Evolutionary conservation across 2,888 invertebrate species (phyloP).

Genomic region (Eugnorisma glareosa): DNA sequence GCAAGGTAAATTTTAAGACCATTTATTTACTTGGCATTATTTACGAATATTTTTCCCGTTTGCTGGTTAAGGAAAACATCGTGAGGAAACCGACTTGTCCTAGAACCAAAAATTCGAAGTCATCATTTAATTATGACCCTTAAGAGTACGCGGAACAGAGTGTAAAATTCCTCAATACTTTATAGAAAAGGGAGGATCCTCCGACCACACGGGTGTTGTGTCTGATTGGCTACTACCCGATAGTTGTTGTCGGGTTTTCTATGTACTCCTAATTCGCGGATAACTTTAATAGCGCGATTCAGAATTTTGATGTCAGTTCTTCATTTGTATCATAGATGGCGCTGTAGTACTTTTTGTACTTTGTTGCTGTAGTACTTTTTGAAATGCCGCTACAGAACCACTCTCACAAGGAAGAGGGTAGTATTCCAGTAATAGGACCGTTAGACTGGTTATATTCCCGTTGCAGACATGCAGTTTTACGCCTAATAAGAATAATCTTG

Average conservation of each 20-base stretch:
- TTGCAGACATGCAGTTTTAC: not conserved
- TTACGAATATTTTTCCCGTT: not conserved
- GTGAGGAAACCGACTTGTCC: not conserved
- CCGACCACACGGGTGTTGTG: not conserved
- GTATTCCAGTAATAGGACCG: not conserved
- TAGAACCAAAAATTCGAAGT: not conserved
- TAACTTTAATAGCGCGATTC: not conserved
- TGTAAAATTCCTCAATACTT: not conserved
- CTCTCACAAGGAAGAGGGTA: no score
- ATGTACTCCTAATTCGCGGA: not conserved
- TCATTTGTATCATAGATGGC: not conserved
- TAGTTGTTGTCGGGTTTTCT: not conserved
- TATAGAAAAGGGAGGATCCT: not conserved
- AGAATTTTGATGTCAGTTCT: not conserved
- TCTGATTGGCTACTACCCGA: not conserved
- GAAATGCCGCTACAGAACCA: no score
- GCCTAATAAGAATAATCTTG: not conserved
- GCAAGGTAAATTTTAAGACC: not conserved
- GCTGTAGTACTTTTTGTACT: not conserved
- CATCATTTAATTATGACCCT: not conserved
- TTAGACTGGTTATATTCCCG: not conserved
- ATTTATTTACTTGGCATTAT: not conserved
- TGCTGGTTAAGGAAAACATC: not conserved
- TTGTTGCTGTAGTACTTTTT: not conserved
- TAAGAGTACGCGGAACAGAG: not conserved